Percentiles rank a stretch among this genome's conserved stretches.
Evolutionary conservation across 2,113 vertebrate species (phyloP).

Genomic region (Toxotes chatareus): DNA sequence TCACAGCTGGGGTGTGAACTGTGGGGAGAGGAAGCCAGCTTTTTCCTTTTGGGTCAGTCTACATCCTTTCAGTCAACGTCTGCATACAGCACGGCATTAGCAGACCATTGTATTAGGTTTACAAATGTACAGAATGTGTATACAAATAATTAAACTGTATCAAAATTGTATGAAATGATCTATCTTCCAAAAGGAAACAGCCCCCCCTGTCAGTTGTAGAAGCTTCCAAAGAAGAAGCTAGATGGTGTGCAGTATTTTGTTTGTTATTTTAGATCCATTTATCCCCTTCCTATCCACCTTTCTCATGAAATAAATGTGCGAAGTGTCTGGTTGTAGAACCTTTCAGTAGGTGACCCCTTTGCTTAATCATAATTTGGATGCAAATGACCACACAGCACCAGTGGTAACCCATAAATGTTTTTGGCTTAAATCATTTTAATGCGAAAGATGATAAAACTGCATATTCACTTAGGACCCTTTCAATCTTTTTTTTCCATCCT

Average conservation of each 20-base stretch:
- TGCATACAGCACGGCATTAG: not conserved
- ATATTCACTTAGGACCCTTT: not conserved
- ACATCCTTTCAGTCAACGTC: constrained; percentile 51
- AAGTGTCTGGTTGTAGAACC: not conserved
- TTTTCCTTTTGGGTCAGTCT: constrained; percentile 70
- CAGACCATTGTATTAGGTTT: not conserved
- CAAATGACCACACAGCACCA: not conserved
- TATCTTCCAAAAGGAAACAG: not conserved
- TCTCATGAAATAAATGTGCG: no score
- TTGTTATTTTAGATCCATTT: no score
- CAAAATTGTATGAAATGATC: not conserved
- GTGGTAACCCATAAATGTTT: no score
- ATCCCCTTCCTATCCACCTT: no score
- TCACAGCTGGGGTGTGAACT: constrained; percentile 73
- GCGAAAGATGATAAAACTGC: not conserved
- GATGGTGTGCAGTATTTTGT: no score
- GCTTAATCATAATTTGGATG: not conserved
- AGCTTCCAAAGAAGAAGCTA: no score
- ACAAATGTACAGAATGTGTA: not conserved
- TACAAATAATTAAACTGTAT: not conserved
- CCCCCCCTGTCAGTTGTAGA: no score
- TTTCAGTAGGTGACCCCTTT: not conserved
- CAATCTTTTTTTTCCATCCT: not conserved
- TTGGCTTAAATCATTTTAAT: not conserved
- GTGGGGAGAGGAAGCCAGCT: constrained; percentile 41